Evolutionary conservation across 1,140 invertebrate genomes (phyloP), one percentile per base, ranked within the genome.

Genomic region (Laupala kohalensis): DNA sequence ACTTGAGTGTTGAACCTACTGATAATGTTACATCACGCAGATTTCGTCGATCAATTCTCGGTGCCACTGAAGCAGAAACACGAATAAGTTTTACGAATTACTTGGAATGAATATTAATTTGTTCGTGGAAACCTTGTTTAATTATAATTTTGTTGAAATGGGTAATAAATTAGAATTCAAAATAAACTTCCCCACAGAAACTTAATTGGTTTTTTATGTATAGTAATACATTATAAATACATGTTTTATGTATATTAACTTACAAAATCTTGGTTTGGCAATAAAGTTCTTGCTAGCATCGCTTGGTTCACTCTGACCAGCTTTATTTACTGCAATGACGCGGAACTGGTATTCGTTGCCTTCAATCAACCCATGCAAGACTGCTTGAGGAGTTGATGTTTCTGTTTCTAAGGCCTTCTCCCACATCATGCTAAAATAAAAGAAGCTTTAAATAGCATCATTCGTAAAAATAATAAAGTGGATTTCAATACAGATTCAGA

Each of bases 341-440:
- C 97, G 88, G 88, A 99, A 99, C 80, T 99, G 95, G 80, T 99
- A 99, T 80, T 98, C 95, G 78, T 96, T 95, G 65, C 96, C 96
- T 85, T 98, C 96, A 75, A 96, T 92, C 4, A 99, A 82, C 71
- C 95, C 94, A 74, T 89, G 90, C 3, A 96, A 88, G 64, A 87
- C 86, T 53, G 87, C 93, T 74, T 88, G 86, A 0, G 91, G 90
- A 19, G 85, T 84, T 5, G 89, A 84, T 25, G 83, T 85, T 72
- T 89, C 88, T 0, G 90, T 93, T 82, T 96, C 93, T 25, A 90
- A 77, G 37, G 92, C 92, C 79, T 95, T 93, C 80, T 96, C 92
- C 94, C 95, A 93, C 77, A 95, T 89, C 62, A 89, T 90, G 75
- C 92, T 94, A 70, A 66, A 75, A 73, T 28, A 37, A 73, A 74